Evolutionary conservation across 2,797 vertebrate genomes (phyloP).

Genomic region (Zalophus californianus): DNA sequence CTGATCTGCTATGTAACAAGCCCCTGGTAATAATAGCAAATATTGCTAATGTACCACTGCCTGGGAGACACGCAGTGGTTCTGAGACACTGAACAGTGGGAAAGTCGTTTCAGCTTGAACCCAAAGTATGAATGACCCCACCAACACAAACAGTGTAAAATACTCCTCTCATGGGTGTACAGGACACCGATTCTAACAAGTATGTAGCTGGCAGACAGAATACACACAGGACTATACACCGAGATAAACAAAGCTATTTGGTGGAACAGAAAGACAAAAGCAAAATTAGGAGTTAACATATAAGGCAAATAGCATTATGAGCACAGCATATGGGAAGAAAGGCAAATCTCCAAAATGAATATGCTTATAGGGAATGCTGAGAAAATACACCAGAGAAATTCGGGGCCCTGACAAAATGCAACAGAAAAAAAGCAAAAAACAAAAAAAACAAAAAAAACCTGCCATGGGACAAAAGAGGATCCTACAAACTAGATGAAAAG

Average conservation of each 20-base stretch:
- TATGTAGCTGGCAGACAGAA: background rate
- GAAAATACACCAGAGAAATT: constrained; percentile 25
- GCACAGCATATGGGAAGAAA: background rate
- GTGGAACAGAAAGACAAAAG: constrained; percentile 18
- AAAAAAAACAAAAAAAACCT: background rate
- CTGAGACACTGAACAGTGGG: background rate
- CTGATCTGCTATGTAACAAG: background rate
- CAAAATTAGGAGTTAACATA: background rate
- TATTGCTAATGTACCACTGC: background rate
- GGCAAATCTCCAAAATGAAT: background rate
- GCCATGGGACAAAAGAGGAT: background rate
- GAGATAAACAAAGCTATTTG: background rate
- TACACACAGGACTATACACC: background rate
- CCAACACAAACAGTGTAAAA: background rate
- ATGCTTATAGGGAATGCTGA: background rate
- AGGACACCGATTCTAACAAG: background rate
- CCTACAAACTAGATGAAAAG: background rate
- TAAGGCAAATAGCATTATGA: background rate
- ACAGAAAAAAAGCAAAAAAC: background rate
- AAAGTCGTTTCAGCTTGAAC: background rate
- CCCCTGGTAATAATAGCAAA: background rate
- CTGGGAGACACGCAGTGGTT: background rate
- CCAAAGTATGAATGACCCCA: background rate
- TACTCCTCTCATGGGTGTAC: background rate
- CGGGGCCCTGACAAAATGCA: background rate